phyloP scores from a whole-genome alignment of 1,140 invertebrate species.

The Steinernema feltiae region DNA sequence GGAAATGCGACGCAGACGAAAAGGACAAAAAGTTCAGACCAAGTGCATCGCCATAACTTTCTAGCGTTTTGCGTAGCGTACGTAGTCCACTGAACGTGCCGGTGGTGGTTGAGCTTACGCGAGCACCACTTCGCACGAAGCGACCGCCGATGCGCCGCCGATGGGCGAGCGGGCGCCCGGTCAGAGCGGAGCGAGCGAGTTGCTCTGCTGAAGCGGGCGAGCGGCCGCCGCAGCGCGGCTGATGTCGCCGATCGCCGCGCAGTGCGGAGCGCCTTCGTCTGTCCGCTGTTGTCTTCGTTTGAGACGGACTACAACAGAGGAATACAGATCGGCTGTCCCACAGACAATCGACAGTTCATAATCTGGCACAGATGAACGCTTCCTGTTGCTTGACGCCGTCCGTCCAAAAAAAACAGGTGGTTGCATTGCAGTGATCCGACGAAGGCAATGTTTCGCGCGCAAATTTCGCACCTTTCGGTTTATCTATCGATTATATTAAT shows the following conservation, averaged over 20 bases:
- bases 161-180: no score
- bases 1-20: no score
- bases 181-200: no score
- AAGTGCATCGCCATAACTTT: no score
- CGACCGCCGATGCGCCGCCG: background rate
- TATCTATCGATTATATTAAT: background rate
- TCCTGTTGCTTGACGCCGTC: background rate
- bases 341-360: background rate
- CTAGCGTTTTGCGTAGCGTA: no score
- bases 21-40: no score
- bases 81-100: no score
- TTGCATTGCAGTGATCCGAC: no score
- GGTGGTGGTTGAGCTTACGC: background rate
- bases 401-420: no score
- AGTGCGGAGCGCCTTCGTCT: background rate
- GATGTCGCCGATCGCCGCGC: constrained; percentile 10
- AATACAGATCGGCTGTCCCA: background rate
- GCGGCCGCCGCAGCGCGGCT: background rate
- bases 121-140: background rate
- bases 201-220: no score
- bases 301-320: constrained; percentile 1
- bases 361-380: background rate
- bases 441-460: background rate
- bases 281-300: background rate
- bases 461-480: background rate